A percentile compares a stretch with the other conserved stretches of the same genome.
These are phyloP conservation scores for Parthenolecanium corni DNA, from an alignment of 2,888 invertebrate genomes.

Conservation along the genomic window DNA sequence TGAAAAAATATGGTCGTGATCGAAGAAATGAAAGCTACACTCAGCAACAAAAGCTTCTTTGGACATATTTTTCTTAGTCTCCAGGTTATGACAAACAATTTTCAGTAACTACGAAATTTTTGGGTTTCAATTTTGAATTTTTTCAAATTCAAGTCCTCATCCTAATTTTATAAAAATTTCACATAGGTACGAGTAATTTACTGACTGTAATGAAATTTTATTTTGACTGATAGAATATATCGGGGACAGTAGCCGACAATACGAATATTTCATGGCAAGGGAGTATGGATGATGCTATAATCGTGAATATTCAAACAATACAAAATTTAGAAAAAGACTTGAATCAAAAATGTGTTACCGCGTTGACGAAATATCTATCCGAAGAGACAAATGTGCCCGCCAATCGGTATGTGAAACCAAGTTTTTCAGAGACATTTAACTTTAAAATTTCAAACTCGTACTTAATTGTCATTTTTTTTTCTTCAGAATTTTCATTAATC, in stretches of 20 bases:
- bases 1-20: too few relatives aligned
- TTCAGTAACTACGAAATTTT: too few relatives aligned
- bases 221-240: neutral
- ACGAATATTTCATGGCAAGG: slow-evolving; percentile 9
- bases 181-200: too few relatives aligned
- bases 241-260: too few relatives aligned
- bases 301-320: slow-evolving; percentile 4
- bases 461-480: neutral
- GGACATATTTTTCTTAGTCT: too few relatives aligned
- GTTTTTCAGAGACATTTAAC: neutral
- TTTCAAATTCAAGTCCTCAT: too few relatives aligned
- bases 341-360: neutral
- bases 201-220: too few relatives aligned
- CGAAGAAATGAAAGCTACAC: too few relatives aligned
- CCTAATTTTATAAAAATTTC: too few relatives aligned
- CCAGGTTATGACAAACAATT: too few relatives aligned
- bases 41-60: too few relatives aligned
- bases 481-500: slow-evolving; percentile 15
- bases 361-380: slow-evolving; percentile 1
- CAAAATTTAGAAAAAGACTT: neutral
- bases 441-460: neutral
- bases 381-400: neutral
- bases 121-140: too few relatives aligned
- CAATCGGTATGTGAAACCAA: neutral
- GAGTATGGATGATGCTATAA: neutral